Base-by-base conservation (phyloP, 35 echinoderm and acorn worm species). In the Apostichopus japonicus region DNA sequence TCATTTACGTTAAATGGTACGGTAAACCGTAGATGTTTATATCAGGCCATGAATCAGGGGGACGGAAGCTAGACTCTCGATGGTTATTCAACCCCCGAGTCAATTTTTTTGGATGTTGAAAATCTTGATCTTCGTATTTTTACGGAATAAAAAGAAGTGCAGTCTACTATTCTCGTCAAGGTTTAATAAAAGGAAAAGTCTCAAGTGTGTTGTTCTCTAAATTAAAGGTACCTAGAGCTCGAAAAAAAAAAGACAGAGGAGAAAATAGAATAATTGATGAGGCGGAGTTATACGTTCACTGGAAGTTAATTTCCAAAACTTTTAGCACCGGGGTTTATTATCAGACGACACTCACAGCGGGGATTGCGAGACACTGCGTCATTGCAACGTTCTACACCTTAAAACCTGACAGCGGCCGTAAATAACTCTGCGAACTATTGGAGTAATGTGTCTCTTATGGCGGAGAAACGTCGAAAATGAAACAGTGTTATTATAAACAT, bases 241-340 rank as follows among this genome's bases (percentile, higher is more conserved):
- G 16, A 3, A 44, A 44, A 44, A 44, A 44, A 19, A 24, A 75
- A 21, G 11, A 75, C 71, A 1, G 71, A 75, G 71, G 7, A 75
- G 81, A 84, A 84, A 59, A 84, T 84, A 58, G 55, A 84, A 58
- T 84, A 84, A 84, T 84, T 84, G 81, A 84, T 84, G 54, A 54
- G 54, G 54, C 55, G 54, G 81, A 84, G 54, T 57, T 84, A 57
- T 57, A 84, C 56, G 81, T 84, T 84, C 81, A 84, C 81, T 22
- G 81, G 56, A 84, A 84, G 81, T 84, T 84, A 84, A 84, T 84
- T 84, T 84, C 81, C 81, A 84, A 51, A 84, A 58, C 71, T 75
- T 84, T 84, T 84, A 84, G 81, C 56, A 84, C 81, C 57, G 81
- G 81, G 55, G 23, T 84, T 84, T 84, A 84, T 84, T 84, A 84